These are phyloP conservation scores for Phymorhynchus buccinoides DNA, from an alignment of 1,140 invertebrate species.

Conservation along the genomic window DNA sequence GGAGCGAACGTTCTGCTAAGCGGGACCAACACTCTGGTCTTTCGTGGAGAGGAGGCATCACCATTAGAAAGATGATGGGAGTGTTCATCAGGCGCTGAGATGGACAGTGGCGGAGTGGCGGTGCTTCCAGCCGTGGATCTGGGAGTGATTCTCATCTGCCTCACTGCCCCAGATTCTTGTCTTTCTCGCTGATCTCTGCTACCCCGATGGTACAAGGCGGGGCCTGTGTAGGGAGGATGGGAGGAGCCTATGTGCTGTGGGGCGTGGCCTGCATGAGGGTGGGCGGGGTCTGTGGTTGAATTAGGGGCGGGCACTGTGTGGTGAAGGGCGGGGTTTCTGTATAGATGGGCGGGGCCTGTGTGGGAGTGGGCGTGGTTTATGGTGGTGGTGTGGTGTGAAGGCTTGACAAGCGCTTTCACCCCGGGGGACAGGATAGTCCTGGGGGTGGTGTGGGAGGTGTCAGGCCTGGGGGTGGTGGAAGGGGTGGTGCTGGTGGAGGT, in stretches of 20 bases:
- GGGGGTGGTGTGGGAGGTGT: not conserved
- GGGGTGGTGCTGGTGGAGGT: not conserved
- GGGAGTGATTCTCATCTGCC: not conserved
- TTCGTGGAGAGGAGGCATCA: not conserved
- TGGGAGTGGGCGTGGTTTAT: no score
- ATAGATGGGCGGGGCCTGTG: not conserved
- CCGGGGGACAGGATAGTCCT: no score
- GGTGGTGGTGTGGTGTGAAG: not conserved
- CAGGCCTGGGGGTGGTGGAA: not conserved
- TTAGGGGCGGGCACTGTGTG: no score
- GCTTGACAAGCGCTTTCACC: no score
- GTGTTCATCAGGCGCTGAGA: not conserved
- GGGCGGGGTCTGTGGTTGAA: no score
- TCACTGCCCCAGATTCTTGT: not conserved
- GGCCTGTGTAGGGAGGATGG: no score
- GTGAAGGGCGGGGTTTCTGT: no score
- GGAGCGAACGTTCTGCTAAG: constrained; percentile 9
- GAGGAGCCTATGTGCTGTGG: no score
- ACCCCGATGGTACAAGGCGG: not conserved
- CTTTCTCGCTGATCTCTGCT: not conserved
- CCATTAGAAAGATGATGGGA: not conserved
- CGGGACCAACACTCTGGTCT: not conserved
- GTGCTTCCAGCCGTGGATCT: not conserved
- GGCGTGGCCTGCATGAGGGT: no score
- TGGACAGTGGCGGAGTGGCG: not conserved